These are phyloP conservation scores for Chiloscyllium punctatum DNA, from an alignment of 2,797 vertebrate genomes.

Conservation along the genomic window DNA sequence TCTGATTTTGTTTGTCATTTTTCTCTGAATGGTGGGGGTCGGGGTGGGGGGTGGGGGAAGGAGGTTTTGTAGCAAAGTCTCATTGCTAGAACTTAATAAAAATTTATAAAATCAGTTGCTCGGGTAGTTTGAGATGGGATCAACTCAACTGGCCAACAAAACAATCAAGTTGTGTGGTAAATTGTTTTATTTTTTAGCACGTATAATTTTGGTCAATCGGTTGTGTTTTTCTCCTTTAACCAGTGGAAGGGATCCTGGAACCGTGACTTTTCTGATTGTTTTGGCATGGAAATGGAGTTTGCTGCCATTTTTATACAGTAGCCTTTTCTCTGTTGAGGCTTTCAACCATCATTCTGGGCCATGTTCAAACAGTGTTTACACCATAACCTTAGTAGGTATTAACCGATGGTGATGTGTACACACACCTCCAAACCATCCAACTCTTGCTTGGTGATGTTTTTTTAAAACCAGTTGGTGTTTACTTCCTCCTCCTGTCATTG, in stretches of 20 bases:
- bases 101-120: not conserved
- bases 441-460: no score
- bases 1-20: not conserved
- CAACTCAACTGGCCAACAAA: not conserved
- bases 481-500: not conserved
- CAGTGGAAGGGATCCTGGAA: not conserved
- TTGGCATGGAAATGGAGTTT: not conserved
- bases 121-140: not conserved
- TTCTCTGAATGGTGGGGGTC: not conserved
- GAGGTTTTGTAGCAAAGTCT: not conserved
- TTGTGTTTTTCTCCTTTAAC: not conserved
- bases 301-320: not conserved
- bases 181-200: not conserved
- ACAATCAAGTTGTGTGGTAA: not conserved
- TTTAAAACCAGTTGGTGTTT: not conserved
- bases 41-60: no score
- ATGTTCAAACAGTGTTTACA: not conserved
- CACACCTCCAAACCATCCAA: no score
- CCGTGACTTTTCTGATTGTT: not conserved
- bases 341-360: not conserved
- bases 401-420: not conserved
- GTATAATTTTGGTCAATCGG: not conserved
- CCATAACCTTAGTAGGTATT: not conserved
- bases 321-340: not conserved
- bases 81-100: not conserved